Base-by-base conservation (phyloP, 1,140 invertebrate genomes). In the Polypedilum pembai region DNA sequence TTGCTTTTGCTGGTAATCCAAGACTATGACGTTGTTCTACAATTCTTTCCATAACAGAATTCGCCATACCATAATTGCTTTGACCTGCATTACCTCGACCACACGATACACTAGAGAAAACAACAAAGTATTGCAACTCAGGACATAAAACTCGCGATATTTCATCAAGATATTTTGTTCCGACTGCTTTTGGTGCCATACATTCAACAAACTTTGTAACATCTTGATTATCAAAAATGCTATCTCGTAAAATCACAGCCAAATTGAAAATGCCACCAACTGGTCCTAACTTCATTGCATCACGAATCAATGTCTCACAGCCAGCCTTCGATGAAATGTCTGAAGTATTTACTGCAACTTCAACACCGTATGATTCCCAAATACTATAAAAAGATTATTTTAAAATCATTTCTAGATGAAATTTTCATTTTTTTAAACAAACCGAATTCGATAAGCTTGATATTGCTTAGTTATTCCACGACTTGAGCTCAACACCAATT, bases 51-150 rank as follows among this genome's bases (percentile, higher is more conserved):
- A 91, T 91, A 10, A 89, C 83, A 0, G 89, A 90, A 81, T 91
- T 91, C 7, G 88, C 86, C 83, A 89, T 86, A 45, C 89, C 94
- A 80, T 97, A 96, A 82, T 95, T 96, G 0, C 91, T 88, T 82
- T 96, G 94, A 3, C 94, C 94, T 65, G 89, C 88, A 82, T 96
- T 96, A 75, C 94, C 94, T 73, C 92, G 86, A 7, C 94, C 94
- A 82, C 93, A 94, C 40, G 90, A 91, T 3, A 96, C 91, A 72
- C 92, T 94, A 1, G 94, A 96, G 82, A 96, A 96, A 20, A 93
- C 88, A 4, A 90, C 88, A 77, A 91, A 91, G 77, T 88, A 85
- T 81, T 85, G 82, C 21, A 90, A 78, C 17, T 83, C 69, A 0
- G 87, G 87, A 76, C 88, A 90, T 17, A 85, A 75, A 74, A 80